Evolutionary conservation across 2,888 invertebrate genomes (phyloP).

Genomic region (Julus scanicus): DNA sequence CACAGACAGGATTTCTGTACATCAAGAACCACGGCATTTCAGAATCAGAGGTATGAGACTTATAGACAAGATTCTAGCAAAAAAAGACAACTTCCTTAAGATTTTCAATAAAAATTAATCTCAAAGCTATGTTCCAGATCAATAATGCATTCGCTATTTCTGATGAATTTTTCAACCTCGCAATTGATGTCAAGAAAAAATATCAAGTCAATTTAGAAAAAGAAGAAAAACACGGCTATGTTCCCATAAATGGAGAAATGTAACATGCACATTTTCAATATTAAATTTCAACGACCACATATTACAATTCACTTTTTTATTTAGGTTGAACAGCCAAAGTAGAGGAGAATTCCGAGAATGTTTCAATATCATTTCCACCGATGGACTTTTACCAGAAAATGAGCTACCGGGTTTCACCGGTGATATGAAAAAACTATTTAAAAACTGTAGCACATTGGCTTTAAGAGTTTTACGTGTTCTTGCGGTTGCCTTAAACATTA

Average conservation of each 20-base stretch:
- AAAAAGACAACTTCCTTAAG: not conserved
- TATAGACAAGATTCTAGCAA: not conserved
- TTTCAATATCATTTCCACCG: not conserved
- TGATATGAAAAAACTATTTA: not conserved
- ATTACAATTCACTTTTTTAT: not conserved
- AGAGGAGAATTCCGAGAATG: constrained; percentile 20
- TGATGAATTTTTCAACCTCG: not conserved
- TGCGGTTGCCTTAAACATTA: not conserved
- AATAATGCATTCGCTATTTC: not conserved
- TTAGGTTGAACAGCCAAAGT: not conserved
- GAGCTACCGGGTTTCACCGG: constrained; percentile 12
- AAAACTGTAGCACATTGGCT: not conserved
- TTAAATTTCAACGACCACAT: not conserved
- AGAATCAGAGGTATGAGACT: not conserved
- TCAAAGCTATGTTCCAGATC: not conserved
- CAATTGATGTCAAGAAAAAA: not conserved
- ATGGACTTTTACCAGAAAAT: constrained; percentile 24
- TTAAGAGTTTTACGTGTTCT: not conserved
- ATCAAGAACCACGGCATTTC: constrained; percentile 31
- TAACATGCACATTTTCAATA: not conserved
- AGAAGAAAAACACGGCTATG: constrained; percentile 46
- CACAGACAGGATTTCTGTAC: not conserved
- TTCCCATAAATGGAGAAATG: constrained; percentile 44
- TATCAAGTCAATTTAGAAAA: not conserved
- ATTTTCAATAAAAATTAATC: too few species aligned